phyloP scores from a whole-genome alignment of 2,113 vertebrate genomes.

The Amazona guildingii region DNA sequence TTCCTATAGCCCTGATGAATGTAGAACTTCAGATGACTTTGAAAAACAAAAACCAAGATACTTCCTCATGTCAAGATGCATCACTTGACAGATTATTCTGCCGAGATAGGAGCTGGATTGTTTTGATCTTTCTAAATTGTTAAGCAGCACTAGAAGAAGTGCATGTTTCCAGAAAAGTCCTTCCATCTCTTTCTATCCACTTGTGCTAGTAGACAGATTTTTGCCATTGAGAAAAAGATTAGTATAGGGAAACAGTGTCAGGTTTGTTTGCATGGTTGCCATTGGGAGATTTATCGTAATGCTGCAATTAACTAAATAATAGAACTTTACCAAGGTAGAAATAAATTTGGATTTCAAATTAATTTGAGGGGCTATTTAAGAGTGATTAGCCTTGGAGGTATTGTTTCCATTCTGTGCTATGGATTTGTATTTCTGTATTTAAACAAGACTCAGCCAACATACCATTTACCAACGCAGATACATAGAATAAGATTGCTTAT shows the following conservation, averaged over 20 bases:
- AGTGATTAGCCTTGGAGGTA: constrained; percentile 26
- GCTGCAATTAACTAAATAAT: constrained; percentile 28
- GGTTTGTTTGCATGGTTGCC: background rate
- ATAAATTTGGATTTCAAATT: constrained; percentile 29
- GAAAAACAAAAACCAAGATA: background rate
- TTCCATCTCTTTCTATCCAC: background rate
- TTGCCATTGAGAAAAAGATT: background rate
- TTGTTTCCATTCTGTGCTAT: background rate
- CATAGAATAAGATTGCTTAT: constrained; percentile 33
- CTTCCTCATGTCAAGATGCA: background rate
- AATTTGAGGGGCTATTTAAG: background rate
- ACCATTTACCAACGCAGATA: constrained; percentile 29
- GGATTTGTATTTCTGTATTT: constrained; percentile 46
- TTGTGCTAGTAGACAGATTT: background rate
- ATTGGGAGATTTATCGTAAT: constrained; percentile 1
- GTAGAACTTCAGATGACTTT: background rate
- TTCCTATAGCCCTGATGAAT: background rate
- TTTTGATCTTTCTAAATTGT: background rate
- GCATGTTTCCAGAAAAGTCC: background rate
- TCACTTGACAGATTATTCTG: background rate
- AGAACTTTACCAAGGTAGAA: constrained; percentile 32
- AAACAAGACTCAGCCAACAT: constrained; percentile 23
- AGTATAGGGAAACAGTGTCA: background rate
- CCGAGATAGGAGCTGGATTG: background rate
- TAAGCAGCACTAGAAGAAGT: background rate